phyloP scores from a whole-genome alignment of 2,888 invertebrate species.

The Copidosoma aretas region DNA sequence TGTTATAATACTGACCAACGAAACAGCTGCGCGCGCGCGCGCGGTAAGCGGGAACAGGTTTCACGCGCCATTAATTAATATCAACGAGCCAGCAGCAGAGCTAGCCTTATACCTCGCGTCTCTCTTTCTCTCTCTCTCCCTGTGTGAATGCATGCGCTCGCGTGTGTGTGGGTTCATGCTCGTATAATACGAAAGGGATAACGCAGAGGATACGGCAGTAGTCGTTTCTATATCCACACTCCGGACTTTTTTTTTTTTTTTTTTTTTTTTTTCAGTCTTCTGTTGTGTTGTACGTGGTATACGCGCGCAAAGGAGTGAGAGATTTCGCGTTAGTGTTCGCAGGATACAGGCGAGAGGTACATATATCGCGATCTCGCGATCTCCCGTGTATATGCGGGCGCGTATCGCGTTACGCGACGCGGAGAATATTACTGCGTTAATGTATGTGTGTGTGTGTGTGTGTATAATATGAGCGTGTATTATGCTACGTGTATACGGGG shows the following conservation, averaged over 20 bases:
- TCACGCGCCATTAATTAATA: constrained; percentile 46
- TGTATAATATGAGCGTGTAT: no score
- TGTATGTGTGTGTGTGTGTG: no score
- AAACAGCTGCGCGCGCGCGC: constrained; percentile 13
- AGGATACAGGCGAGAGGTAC: background rate
- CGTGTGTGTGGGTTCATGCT: no score
- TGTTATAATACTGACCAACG: background rate
- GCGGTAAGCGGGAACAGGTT: constrained; percentile 29
- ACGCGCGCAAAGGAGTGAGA: no score
- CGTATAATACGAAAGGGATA: no score
- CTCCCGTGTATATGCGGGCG: background rate
- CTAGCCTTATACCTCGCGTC: background rate
- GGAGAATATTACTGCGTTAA: background rate
- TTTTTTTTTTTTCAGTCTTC: background rate
- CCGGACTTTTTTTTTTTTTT: background rate
- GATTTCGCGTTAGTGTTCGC: no score
- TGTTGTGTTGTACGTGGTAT: no score
- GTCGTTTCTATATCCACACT: no score
- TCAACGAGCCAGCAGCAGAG: constrained; percentile 40
- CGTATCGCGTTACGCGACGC: constrained; percentile 28
- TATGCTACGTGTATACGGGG: no score
- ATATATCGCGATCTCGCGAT: background rate
- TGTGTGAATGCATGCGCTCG: background rate
- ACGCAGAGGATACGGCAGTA: no score
- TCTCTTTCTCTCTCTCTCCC: background rate